Evolutionary conservation across 2,888 invertebrate species (phyloP).

Genomic region (Phasia obesa): DNA sequence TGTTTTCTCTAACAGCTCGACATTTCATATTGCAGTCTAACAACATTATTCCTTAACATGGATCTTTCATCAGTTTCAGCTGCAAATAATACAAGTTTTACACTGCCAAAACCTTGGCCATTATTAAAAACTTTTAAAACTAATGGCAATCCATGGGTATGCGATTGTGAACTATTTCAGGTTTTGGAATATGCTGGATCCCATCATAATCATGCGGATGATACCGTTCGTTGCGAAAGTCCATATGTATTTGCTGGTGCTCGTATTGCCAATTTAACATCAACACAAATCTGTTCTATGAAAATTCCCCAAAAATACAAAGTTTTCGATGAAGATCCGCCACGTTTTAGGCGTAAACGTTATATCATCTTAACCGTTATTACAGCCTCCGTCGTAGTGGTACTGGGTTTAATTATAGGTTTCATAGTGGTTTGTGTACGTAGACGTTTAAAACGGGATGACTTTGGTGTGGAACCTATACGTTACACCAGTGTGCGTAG

Average conservation of each 20-base stretch:
- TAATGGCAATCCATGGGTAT: conserved; percentile 86
- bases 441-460: conserved; percentile 78
- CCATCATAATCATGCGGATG: conserved; percentile 70
- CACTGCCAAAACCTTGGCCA: conserved; percentile 75
- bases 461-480: conserved; percentile 80
- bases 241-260: conserved; percentile 80
- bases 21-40: conserved; percentile 85
- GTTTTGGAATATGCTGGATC: conserved; percentile 78
- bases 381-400: conserved; percentile 78
- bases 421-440: conserved; percentile 79
- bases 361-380: conserved; percentile 80
- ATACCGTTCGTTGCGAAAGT: conserved; percentile 78
- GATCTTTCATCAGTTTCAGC: conserved; percentile 55
- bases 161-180: conserved; percentile 84
- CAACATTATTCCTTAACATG: conserved; percentile 79
- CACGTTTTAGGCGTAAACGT: conserved; percentile 80
- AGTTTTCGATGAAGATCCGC: conserved; percentile 79
- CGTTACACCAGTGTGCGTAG: conserved; percentile 80
- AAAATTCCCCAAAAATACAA: conserved; percentile 78
- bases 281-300: conserved; percentile 77
- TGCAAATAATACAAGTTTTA: conserved; percentile 60
- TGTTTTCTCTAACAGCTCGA: conserved; percentile 83
- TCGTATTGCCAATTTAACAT: conserved; percentile 77
- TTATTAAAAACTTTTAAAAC: conserved; percentile 84
- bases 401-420: conserved; percentile 80